Percentiles rank a stretch among this genome's conserved stretches.
Conservation (phyloP, 2,113 vertebrate species). For the Sapajus apella region DNA sequence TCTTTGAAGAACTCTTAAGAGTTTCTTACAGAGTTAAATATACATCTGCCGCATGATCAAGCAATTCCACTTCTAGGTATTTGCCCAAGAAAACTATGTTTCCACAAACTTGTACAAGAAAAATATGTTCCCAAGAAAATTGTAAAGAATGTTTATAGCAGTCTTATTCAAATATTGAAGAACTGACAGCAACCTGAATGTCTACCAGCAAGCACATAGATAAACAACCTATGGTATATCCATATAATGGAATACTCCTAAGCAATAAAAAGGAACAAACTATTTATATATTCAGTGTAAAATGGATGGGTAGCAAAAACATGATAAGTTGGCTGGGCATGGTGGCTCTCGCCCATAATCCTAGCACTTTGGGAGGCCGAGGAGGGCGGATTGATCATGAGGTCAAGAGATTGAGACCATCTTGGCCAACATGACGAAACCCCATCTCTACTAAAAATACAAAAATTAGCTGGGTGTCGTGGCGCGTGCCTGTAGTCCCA, state of each 20-base stretch:
- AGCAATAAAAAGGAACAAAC: background rate
- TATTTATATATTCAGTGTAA: background rate
- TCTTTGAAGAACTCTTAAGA: background rate
- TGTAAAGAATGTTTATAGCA: background rate
- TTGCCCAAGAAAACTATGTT: background rate
- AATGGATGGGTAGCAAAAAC: background rate
- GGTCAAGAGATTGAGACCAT: too few species aligned
- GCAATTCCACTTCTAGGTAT: background rate
- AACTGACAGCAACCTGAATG: background rate
- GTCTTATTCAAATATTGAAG: background rate
- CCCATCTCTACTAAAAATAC: too few species aligned
- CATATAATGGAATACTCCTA: background rate
- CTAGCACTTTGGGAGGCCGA: too few species aligned
- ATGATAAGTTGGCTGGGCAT: background rate
- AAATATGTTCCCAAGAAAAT: conserved; percentile 27
- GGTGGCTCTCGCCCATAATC: too few species aligned
- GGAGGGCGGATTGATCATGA: too few species aligned
- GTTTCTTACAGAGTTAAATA: background rate
- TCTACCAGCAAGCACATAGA: background rate
- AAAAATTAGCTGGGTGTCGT: too few species aligned
- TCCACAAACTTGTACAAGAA: background rate
- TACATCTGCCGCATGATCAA: background rate
- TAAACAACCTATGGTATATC: background rate
- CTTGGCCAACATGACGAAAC: too few species aligned
- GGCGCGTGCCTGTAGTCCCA: rapidly evolving